Evolutionary conservation across 2,113 vertebrate genomes (phyloP).

Genomic region (Caloenas nicobarica): DNA sequence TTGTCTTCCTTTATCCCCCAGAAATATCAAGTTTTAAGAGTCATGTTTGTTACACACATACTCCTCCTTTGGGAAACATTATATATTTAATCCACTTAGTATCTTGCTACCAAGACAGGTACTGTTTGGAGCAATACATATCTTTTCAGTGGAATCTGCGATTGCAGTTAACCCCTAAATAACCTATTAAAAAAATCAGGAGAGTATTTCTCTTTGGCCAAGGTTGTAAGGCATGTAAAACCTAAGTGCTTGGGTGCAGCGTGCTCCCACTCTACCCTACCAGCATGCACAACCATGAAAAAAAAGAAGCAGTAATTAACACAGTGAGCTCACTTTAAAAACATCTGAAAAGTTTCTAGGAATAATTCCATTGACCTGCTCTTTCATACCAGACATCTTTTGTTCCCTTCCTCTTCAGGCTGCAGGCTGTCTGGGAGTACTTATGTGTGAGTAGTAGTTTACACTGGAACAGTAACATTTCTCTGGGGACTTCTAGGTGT

Average conservation of each 20-base stretch:
- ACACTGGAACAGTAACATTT: neutral
- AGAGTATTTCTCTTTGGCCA: neutral
- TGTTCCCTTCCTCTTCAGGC: neutral
- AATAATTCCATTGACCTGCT: constrained; percentile 26
- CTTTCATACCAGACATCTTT: constrained; percentile 55
- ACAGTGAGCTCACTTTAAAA: constrained; percentile 34
- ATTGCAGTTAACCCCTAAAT: neutral
- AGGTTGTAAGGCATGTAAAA: neutral
- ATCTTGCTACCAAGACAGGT: neutral
- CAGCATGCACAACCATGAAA: neutral
- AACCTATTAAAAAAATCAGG: neutral
- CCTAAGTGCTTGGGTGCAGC: neutral
- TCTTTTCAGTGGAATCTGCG: neutral
- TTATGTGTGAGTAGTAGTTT: neutral
- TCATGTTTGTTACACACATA: neutral
- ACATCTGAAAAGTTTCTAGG: constrained; percentile 32
- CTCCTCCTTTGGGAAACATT: neutral
- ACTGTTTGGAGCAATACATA: neutral
- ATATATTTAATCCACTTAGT: neutral
- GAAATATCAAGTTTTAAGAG: neutral
- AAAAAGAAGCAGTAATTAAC: neutral
- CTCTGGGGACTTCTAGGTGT: neutral
- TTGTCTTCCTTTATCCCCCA: neutral
- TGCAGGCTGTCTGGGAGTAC: neutral
- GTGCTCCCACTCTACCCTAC: neutral